Evolutionary conservation across 2,113 vertebrate genomes (phyloP).

Genomic region (Grantiella picta): DNA sequence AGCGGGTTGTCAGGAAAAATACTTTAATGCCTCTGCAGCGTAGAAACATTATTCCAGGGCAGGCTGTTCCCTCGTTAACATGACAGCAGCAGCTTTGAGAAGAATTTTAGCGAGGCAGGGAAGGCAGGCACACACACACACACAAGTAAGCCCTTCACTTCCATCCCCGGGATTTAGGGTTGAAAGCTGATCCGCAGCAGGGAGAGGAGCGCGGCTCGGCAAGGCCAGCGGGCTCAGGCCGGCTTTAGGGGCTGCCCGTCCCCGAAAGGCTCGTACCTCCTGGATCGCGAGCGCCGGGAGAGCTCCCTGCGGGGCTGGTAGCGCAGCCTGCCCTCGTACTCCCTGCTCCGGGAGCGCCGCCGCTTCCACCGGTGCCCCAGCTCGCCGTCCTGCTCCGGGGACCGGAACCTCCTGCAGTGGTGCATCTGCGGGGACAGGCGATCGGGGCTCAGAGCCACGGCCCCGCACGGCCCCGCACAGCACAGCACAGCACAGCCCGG

Average conservation of each 20-base stretch:
- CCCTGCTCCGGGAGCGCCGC: slow-evolving; percentile 72
- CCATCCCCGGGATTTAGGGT: background rate
- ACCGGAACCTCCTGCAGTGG: slow-evolving; percentile 74
- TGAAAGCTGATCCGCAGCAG: background rate
- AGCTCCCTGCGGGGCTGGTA: slow-evolving; percentile 68
- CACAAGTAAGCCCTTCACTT: background rate
- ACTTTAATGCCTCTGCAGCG: background rate
- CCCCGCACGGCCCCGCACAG: background rate
- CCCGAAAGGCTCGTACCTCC: slow-evolving; percentile 61
- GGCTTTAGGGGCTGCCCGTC: accelerated
- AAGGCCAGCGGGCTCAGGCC: background rate
- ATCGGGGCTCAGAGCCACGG: accelerated
- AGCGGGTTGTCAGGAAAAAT: background rate
- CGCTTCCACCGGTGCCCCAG: slow-evolving; percentile 73
- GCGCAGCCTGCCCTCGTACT: slow-evolving; percentile 64
- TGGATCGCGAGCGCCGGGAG: slow-evolving; percentile 63
- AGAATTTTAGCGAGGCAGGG: accelerated
- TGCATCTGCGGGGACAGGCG: slow-evolving; percentile 66
- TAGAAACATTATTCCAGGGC: background rate
- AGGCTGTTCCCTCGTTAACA: background rate
- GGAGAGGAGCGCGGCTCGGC: background rate
- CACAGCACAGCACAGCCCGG: too few relatives aligned
- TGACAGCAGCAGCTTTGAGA: background rate
- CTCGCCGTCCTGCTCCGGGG: slow-evolving; percentile 72
- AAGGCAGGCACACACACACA: background rate